Conservation (phyloP, 2,113 vertebrate genomes). For the Burhinus oedicnemus region DNA sequence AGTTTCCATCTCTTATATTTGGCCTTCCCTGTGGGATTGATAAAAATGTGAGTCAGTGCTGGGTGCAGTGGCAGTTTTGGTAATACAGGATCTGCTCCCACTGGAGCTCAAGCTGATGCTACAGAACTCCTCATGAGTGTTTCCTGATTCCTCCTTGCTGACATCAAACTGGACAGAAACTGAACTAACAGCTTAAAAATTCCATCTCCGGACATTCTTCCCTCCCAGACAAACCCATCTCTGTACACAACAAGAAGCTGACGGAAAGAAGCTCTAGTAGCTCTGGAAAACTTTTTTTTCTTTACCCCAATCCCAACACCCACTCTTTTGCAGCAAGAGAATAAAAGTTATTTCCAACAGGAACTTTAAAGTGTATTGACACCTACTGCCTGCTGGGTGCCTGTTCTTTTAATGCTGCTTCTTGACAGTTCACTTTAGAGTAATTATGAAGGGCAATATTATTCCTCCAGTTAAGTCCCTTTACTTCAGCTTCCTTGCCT, state of each 20-base stretch:
- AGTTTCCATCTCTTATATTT: neutral
- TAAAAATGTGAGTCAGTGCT: neutral
- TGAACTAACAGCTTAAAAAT: neutral
- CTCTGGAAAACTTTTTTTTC: neutral
- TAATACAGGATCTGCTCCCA: neutral
- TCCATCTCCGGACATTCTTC: neutral
- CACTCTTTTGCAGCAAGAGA: neutral
- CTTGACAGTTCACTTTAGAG: neutral
- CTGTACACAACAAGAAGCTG: neutral
- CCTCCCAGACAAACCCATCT: neutral
- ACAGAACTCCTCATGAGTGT: neutral
- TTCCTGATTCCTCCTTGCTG: neutral
- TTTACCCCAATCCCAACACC: fast-evolving
- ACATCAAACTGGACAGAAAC: neutral
- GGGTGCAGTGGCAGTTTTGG: neutral
- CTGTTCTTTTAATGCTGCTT: neutral
- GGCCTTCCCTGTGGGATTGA: neutral
- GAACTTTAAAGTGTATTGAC: neutral
- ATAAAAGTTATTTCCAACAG: neutral
- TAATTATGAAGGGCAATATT: neutral
- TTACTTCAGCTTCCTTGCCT: neutral
- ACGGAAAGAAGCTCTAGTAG: neutral
- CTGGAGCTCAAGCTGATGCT: neutral
- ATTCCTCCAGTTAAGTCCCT: neutral
- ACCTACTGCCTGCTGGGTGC: neutral